Base-by-base conservation (phyloP, 2,113 vertebrate genomes). In the Nerophis ophidion region DNA sequence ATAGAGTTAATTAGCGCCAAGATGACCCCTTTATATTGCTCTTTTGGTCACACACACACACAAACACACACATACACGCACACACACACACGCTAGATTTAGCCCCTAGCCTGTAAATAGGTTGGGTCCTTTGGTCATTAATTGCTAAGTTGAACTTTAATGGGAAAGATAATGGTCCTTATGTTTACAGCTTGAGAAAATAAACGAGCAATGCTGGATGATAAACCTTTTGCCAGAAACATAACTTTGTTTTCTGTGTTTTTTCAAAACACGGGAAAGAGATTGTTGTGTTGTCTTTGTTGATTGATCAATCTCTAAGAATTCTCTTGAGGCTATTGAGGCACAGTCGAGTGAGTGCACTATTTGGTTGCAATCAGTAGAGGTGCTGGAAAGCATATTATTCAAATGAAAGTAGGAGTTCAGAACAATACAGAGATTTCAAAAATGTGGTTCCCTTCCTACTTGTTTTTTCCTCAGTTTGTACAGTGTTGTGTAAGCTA, bases 1-100 rank as follows among this genome's bases (percentile, higher is more conserved):
- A 74, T 57, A 60, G 66, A 64, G 62, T 70, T 83, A 87, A 86
- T 89, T 84, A 81, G 72, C 70, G 59, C 66, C 17, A 16, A 70
- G 63, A 63, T 68, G 52, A 60, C 47, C 38, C 48, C 44, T 48
- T 59, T 47, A 40, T 70, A 52, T 56, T 33, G 48, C 65, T 38
- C 42, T 60, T 48, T 68, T 65, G 42, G 48, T 77, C 61, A 58
- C 48, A 17, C 61, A 56, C 53, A 58, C 65, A 62, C 57, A 45
- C 19, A 16, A 57, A 57, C 48, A 58, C 63, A 55, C 61, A 45
- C 16, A 44, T 4, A n/a, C 35, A 57, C 63, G 59, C 45, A 35
- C 72, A 70, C 63, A 65, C 70, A 68, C 70, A 71, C 74, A 66
- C 59, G 54, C 36, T 50, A 60, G 71, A 55, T 70, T 59, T 71